These are phyloP conservation scores for Hippoglossus stenolepis DNA, from an alignment of 2,113 vertebrate species.

Conservation along the genomic window DNA sequence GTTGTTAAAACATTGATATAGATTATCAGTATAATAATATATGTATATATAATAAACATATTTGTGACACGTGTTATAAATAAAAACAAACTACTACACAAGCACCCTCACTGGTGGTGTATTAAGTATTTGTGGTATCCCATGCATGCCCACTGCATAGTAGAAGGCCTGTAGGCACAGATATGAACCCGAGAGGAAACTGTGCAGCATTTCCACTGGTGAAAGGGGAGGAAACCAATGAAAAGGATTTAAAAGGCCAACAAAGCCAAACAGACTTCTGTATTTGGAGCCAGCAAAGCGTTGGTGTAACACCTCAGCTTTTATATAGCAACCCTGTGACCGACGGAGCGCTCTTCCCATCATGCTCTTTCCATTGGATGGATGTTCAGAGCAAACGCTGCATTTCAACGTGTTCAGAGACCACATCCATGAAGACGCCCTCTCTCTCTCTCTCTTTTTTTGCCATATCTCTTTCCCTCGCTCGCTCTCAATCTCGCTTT, in stretches of 20 bases:
- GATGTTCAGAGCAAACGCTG: conserved; percentile 63
- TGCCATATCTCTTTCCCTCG: not conserved
- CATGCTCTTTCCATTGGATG: conserved; percentile 53
- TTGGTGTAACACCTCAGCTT: conserved; percentile 71
- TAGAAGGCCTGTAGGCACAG: conserved; percentile 50
- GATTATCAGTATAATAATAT: not conserved
- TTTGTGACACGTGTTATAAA: conserved; percentile 3
- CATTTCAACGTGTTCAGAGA: conserved; percentile 70
- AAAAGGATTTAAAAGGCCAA: conserved; percentile 63
- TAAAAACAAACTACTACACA: conserved; percentile 15
- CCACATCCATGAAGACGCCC: conserved; percentile 59
- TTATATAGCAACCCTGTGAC: conserved; percentile 70
- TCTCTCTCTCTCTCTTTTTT: conserved; percentile 6
- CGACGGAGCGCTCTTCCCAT: conserved; percentile 53
- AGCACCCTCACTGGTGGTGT: conserved; percentile 2
- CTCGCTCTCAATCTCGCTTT: conserved; percentile 48
- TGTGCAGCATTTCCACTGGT: conserved; percentile 37
- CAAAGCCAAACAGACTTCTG: conserved; percentile 64
- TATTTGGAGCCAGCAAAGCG: conserved; percentile 61
- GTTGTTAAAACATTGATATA: not conserved
- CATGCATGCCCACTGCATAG: conserved; percentile 28
- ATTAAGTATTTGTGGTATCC: conserved; percentile 27
- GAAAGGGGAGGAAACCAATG: conserved; percentile 53
- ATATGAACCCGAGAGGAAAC: conserved; percentile 44
- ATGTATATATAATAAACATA: not conserved